These are phyloP conservation scores for Takifugu ocellatus DNA, from an alignment of 2,797 vertebrate genomes.

Conservation along the genomic window DNA sequence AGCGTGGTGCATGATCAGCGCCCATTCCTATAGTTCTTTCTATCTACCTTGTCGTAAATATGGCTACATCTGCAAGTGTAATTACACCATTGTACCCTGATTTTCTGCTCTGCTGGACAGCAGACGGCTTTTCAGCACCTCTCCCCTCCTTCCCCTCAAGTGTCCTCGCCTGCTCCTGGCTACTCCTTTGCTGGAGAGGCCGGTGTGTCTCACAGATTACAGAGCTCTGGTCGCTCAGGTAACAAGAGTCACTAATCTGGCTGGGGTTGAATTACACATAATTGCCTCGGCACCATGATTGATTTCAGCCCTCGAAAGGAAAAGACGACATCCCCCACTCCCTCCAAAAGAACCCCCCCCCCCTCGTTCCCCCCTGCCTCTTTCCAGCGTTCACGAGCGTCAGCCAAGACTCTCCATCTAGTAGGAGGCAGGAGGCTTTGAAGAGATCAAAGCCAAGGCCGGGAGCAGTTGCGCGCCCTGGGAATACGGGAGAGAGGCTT, in stretches of 20 bases:
- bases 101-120: slow-evolving; percentile 98
- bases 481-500: slow-evolving; percentile 93
- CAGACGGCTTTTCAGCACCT: slow-evolving; percentile 86
- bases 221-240: slow-evolving; percentile 88
- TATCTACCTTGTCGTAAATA: slow-evolving; percentile 72
- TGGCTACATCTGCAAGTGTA: slow-evolving; percentile 97
- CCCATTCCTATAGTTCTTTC: slow-evolving; percentile 44
- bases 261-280: slow-evolving; percentile 95
- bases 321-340: slow-evolving; percentile 55
- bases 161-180: slow-evolving; percentile 81
- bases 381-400: slow-evolving; percentile 84
- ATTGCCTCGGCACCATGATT: slow-evolving; percentile 96
- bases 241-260: slow-evolving; percentile 96
- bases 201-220: slow-evolving; percentile 67
- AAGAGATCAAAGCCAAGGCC: slow-evolving; percentile 99
- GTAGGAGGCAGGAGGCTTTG: slow-evolving; percentile 99
- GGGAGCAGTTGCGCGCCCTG: slow-evolving; percentile 98
- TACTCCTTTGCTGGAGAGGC: slow-evolving; percentile 51
- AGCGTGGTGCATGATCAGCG: slow-evolving; percentile 56
- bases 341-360: not conserved
- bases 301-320: slow-evolving; percentile 92
- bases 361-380: slow-evolving; percentile 42
- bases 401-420: slow-evolving; percentile 99
- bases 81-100: slow-evolving; percentile 93
- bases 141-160: slow-evolving; percentile 55